Evolutionary conservation across 2,888 invertebrate species (phyloP), one percentile per base, ranked within the genome.

Genomic region (Hyppa rectilinea): DNA sequence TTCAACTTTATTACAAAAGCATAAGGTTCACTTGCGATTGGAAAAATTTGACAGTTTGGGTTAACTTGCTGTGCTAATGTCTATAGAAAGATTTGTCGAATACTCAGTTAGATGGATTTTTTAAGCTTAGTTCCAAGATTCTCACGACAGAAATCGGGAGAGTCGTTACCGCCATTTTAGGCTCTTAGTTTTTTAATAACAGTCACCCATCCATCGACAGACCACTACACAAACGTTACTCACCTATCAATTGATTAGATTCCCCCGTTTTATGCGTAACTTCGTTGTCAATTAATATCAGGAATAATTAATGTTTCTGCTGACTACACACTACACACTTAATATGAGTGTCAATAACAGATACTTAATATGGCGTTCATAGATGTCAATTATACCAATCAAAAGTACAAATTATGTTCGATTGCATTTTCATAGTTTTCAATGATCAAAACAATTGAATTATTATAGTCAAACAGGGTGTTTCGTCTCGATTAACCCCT

Each of bases 341-440:
- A n/a, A 62, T 40, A 40, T 47, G 7, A 56, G 55, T 50, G 60
- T 55, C 36, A 55, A 59, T 53, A 63, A 49, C 31, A 53, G 63
- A 69, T 43, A n/a, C n/a, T n/a, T n/a, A 78, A 59, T 45, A 38
- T 29, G n/a, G 49, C 55, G n/a, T 7, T 38, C 29, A 56, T 20
- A 56, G 34, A 26, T 2, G 12, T 43, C 40, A 14, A 40, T 49
- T 38, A 23, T 31, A 26, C 7, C 49, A 45, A 34, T 63, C 59
- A 63, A 38, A 53, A 62, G 58, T 26, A 40, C 47, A 43, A 53
- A 50, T 52, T 29, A 61, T 23, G 2, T 47, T 23, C 36, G 59
- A 67, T 55, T 59, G 4, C 6, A 60, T 26, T 60, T 47, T 3
- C 40, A 29, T 34, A 38, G 38, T 58, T 70, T 52, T 47, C 34